A percentile compares a stretch with the other conserved stretches of the same genome.
Evolutionary conservation across 1,140 invertebrate species (phyloP).

Genomic region (Orius insidiosus): DNA sequence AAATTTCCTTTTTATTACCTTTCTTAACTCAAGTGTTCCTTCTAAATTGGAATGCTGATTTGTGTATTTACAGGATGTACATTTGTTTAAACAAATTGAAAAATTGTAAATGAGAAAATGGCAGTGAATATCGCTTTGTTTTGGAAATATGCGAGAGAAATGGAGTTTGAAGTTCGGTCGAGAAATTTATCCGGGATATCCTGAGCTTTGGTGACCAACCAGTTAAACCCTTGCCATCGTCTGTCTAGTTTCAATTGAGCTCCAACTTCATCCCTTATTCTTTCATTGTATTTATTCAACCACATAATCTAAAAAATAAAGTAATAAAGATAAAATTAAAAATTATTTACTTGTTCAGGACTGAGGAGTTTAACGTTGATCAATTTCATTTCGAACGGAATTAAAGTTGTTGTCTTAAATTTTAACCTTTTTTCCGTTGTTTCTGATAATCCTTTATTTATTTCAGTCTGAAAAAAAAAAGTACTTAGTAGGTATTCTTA

Average conservation of each 20-base stretch:
- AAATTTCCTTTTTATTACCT: no score
- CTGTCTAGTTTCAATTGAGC: conserved; percentile 46
- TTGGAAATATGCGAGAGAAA: no score
- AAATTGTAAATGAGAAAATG: not conserved
- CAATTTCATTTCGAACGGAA: conserved; percentile 84
- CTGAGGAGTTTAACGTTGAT: conserved; percentile 65
- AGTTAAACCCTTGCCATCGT: conserved; percentile 47
- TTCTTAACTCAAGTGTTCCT: no score
- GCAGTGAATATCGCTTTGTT: no score
- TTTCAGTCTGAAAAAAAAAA: conserved; percentile 13
- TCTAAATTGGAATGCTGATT: no score
- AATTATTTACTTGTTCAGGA: conserved; percentile 42
- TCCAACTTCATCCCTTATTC: conserved; percentile 48
- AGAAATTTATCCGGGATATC: conserved; percentile 18
- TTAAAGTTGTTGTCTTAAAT: conserved; percentile 44
- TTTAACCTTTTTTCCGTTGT: no score
- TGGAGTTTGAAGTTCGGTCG: no score
- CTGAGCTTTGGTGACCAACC: conserved; percentile 63
- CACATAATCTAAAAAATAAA: conserved; percentile 41
- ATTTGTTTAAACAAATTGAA: not conserved
- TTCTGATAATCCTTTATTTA: not conserved
- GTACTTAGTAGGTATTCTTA: no score
- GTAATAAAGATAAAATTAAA: conserved; percentile 14
- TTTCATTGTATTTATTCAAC: conserved; percentile 60
- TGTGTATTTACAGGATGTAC: no score